Percentiles rank a stretch among this genome's conserved stretches.
These are phyloP conservation scores for Strigamia crassipes DNA, from an alignment of 2,888 invertebrate genomes.

Conservation along the genomic window DNA sequence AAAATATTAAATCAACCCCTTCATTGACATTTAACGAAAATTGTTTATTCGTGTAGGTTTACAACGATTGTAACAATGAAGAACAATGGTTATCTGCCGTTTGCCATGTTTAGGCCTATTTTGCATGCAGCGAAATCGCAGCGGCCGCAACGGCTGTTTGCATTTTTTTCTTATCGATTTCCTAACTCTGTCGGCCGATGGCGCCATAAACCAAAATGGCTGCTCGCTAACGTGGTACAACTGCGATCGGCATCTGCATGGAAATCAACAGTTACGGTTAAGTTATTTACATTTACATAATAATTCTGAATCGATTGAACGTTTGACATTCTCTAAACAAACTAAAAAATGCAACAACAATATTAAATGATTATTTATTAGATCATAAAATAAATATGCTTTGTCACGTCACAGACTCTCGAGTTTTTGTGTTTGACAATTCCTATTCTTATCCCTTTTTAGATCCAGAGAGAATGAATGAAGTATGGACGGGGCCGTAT, in stretches of 20 bases:
- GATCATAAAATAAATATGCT: neutral
- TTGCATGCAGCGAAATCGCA: constrained; percentile 10
- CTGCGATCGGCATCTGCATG: neutral
- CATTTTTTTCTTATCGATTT: neutral
- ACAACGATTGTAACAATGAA: neutral
- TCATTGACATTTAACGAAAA: neutral
- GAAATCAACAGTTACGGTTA: neutral
- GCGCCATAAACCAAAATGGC: constrained; percentile 39
- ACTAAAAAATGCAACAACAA: neutral
- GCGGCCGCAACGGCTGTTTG: neutral
- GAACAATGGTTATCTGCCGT: neutral
- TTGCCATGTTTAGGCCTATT: constrained; percentile 16
- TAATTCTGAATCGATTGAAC: neutral
- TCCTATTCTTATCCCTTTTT: neutral
- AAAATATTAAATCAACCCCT: neutral
- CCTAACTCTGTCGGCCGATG: constrained; percentile 1
- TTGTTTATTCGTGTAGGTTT: neutral
- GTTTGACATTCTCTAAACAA: neutral
- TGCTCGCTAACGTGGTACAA: constrained; percentile 12
- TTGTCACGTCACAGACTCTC: neutral
- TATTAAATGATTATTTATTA: neutral
- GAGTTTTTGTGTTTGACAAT: neutral
- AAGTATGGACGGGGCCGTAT: neutral
- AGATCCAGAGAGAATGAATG: neutral
- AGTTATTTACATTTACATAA: neutral